phyloP scores from a whole-genome alignment of 2,888 invertebrate genomes.

The Coleophora deauratella region DNA sequence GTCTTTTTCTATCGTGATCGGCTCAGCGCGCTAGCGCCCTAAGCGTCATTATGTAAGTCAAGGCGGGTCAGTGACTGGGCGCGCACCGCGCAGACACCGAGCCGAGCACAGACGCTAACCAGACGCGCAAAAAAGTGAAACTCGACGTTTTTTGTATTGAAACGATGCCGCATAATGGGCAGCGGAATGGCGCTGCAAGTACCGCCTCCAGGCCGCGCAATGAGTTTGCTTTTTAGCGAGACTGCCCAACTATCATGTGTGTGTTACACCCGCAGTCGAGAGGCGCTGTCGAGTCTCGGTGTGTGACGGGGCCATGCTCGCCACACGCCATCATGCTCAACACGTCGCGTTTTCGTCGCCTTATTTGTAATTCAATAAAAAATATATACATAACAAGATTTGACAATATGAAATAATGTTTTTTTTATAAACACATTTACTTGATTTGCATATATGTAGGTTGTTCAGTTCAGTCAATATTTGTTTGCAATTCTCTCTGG shows the following conservation, averaged over 20 bases:
- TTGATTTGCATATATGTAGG: too few species aligned
- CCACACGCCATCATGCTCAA: too few species aligned
- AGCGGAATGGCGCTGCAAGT: conserved; percentile 15
- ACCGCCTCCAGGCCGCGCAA: neutral
- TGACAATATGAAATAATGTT: too few species aligned
- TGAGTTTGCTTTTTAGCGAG: neutral
- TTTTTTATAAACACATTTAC: too few species aligned
- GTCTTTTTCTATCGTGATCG: conserved; percentile 18
- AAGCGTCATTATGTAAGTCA: conserved; percentile 54
- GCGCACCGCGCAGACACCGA: conserved; percentile 30
- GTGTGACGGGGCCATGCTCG: neutral
- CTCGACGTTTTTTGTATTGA: conserved; percentile 43
- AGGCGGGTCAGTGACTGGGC: conserved; percentile 61
- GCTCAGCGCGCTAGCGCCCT: conserved; percentile 2
- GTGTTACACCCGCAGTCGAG: too few species aligned
- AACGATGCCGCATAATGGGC: conserved; percentile 21
- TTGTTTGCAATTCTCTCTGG: too few species aligned
- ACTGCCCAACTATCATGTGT: too few species aligned
- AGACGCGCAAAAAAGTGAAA: conserved; percentile 71
- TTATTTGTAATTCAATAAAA: too few species aligned
- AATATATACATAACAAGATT: too few species aligned
- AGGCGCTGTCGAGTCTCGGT: neutral
- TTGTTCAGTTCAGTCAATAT: too few species aligned
- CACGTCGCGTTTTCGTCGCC: too few species aligned
- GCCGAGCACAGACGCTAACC: conserved; percentile 56